A percentile compares a stretch with the other conserved stretches of the same genome.
phyloP scores from a whole-genome alignment of 2,797 vertebrate species.

The Sphenodon punctatus region DNA sequence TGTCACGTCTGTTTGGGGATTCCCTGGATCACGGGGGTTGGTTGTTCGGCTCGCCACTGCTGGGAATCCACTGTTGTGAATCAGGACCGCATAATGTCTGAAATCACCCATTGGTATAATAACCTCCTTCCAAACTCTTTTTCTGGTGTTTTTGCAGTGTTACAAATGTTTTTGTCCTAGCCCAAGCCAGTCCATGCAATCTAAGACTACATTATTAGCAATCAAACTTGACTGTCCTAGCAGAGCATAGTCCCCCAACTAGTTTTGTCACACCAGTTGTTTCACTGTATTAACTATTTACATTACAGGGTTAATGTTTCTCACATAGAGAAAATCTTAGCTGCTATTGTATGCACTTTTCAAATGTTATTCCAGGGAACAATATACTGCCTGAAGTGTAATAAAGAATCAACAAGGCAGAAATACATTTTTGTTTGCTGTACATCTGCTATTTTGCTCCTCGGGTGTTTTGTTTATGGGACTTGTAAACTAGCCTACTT shows the following conservation, averaged over 20 bases:
- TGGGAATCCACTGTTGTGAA: no score
- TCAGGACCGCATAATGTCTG: no score
- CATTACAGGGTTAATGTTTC: background rate
- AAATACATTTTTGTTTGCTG: background rate
- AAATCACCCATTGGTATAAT: no score
- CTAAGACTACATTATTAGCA: background rate
- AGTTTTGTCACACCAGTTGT: background rate
- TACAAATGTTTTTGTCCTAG: background rate
- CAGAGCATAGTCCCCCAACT: background rate
- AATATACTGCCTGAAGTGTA: background rate
- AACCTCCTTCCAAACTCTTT: no score
- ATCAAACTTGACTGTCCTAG: background rate
- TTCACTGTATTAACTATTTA: background rate
- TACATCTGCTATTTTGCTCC: background rate
- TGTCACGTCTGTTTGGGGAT: no score
- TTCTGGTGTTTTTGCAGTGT: no score
- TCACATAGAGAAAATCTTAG: background rate
- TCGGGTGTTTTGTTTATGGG: background rate
- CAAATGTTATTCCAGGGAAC: background rate
- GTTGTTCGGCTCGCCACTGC: no score
- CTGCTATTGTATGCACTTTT: background rate
- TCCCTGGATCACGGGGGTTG: no score
- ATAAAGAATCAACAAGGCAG: background rate
- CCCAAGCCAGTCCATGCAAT: background rate
- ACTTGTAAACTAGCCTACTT: background rate